These are phyloP conservation scores for Oppia nitens DNA, from an alignment of 1,140 invertebrate species.

Conservation along the genomic window DNA sequence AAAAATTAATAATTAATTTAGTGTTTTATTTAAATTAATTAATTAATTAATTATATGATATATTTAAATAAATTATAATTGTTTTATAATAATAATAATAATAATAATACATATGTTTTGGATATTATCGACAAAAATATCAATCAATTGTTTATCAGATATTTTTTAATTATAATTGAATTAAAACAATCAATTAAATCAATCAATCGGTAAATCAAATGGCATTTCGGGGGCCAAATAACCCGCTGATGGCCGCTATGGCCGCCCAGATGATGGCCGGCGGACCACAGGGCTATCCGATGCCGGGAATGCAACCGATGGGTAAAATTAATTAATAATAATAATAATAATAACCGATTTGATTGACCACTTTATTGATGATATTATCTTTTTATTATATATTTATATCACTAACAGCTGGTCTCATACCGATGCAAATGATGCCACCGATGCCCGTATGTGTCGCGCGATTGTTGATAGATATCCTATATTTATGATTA, in stretches of 20 bases:
- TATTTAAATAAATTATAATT: too few relatives aligned
- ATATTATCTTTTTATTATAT: too few relatives aligned
- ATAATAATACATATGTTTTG: too few relatives aligned
- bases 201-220: not conserved
- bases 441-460: not conserved
- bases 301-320: not conserved
- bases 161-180: too few relatives aligned
- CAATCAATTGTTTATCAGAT: too few relatives aligned
- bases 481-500: not conserved
- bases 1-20: too few relatives aligned
- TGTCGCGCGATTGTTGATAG: not conserved
- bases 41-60: too few relatives aligned
- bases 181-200: too few relatives aligned
- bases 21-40: too few relatives aligned
- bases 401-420: not conserved
- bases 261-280: conserved; percentile 1
- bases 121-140: too few relatives aligned
- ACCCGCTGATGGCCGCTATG: conserved; percentile 1
- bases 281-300: not conserved
- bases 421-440: conserved; percentile 5
- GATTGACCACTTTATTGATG: not conserved
- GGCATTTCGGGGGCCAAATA: not conserved
- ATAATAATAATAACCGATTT: too few relatives aligned
- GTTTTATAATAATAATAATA: too few relatives aligned
- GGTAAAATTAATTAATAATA: not conserved